Percentiles rank a stretch among this genome's conserved stretches.
Conservation (phyloP, 2,113 vertebrate genomes). For the Ciconia boyciana region DNA sequence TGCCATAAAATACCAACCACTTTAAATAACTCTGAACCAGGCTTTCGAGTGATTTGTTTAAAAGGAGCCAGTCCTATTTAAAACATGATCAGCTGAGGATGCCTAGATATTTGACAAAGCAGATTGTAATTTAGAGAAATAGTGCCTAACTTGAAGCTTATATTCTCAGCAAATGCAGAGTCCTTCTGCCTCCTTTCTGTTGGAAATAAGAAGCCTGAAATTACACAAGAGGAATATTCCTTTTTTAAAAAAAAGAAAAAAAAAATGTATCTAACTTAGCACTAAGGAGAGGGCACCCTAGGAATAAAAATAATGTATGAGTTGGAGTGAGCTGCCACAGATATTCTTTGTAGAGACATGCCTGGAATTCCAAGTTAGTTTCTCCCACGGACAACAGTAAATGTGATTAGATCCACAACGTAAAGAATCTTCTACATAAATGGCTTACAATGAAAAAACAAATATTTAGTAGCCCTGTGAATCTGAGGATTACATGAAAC, state of each 20-base stretch:
- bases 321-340: background rate
- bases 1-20: constrained; percentile 67
- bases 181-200: constrained; percentile 10
- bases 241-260: background rate
- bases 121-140: constrained; percentile 53
- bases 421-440: background rate
- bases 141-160: background rate
- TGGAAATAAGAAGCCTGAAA: background rate
- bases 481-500: background rate
- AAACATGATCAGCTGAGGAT: constrained; percentile 58
- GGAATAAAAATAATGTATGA: constrained; percentile 21
- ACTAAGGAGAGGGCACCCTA: background rate
- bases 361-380: constrained; percentile 9
- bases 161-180: background rate
- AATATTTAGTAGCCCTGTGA: background rate
- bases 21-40: constrained; percentile 72
- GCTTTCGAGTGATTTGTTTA: constrained; percentile 66
- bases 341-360: background rate
- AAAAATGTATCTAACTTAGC: background rate
- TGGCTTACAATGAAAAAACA: background rate
- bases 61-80: constrained; percentile 61
- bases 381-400: background rate
- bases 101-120: constrained; percentile 44
- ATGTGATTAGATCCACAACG: background rate
- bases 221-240: background rate